Percentiles rank a stretch among this genome's conserved stretches.
phyloP scores from a whole-genome alignment of 1,140 invertebrate genomes.

The Monochamus saltuarius region DNA sequence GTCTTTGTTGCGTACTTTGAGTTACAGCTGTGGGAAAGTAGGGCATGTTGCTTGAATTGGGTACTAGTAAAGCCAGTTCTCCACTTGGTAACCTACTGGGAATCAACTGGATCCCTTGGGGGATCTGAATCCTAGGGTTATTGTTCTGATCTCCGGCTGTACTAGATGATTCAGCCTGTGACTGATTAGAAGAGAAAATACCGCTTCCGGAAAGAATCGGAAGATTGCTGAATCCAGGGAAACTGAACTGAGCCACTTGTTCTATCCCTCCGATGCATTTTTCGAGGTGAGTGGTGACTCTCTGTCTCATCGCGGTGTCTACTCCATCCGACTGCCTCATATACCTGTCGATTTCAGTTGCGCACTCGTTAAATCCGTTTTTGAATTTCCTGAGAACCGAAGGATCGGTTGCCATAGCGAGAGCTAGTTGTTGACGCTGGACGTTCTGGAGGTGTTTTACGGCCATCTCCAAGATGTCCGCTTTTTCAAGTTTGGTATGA shows the following conservation, averaged over 20 bases:
- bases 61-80: constrained; percentile 64
- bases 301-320: constrained; percentile 68
- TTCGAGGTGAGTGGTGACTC: constrained; percentile 68
- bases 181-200: constrained; percentile 18
- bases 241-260: constrained; percentile 41
- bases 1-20: constrained; percentile 22
- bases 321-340: constrained; percentile 58
- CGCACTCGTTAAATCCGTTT: constrained; percentile 86
- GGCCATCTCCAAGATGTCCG: constrained; percentile 95
- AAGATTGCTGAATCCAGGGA: constrained; percentile 32
- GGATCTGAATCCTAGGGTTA: constrained; percentile 45
- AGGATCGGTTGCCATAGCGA: constrained; percentile 75
- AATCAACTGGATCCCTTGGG: constrained; percentile 62
- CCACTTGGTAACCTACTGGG: constrained; percentile 64
- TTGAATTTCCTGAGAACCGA: constrained; percentile 80
- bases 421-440: constrained; percentile 71
- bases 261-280: constrained; percentile 52
- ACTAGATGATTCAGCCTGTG: constrained; percentile 18
- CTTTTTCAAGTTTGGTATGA: constrained; percentile 94
- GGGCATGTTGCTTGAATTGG: constrained; percentile 47
- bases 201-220: constrained; percentile 24
- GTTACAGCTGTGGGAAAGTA: constrained; percentile 35
- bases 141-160: constrained; percentile 42
- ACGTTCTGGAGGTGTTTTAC: constrained; percentile 88
- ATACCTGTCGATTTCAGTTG: constrained; percentile 78